Conservation (phyloP, 2,797 vertebrate genomes). For the Gambusia yucatana region DNA sequence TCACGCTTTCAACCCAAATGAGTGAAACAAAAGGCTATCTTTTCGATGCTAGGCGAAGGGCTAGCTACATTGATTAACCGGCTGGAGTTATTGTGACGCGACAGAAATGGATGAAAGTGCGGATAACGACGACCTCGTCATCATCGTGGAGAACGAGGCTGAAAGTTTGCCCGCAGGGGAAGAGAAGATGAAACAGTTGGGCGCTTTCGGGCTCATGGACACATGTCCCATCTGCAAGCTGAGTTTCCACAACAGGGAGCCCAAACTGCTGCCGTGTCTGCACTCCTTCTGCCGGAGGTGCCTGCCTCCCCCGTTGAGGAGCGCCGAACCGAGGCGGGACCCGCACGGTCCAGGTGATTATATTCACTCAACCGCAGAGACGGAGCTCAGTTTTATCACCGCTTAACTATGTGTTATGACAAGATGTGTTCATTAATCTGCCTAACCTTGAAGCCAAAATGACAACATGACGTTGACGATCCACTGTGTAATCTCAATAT, state of each 20-base stretch:
- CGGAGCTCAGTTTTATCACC: not conserved
- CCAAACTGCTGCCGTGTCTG: constrained; percentile 94
- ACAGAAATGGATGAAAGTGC: constrained; percentile 73
- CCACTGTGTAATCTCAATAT: not conserved
- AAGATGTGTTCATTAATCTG: not conserved
- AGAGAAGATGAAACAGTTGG: constrained; percentile 84
- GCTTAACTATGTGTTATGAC: not conserved
- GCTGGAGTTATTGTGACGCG: not conserved
- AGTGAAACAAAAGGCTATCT: not conserved
- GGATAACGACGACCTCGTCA: constrained; percentile 82
- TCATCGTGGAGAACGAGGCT: constrained; percentile 92
- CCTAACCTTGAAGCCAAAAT: not conserved
- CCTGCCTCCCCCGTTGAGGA: constrained; percentile 87
- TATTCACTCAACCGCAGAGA: constrained; percentile 39
- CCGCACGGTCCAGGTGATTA: constrained; percentile 65
- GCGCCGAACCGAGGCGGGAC: constrained; percentile 75
- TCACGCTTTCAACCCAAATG: not conserved
- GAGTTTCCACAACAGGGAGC: constrained; percentile 94
- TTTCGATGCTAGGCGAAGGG: constrained; percentile 39
- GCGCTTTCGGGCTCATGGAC: constrained; percentile 92
- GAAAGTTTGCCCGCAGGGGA: constrained; percentile 92
- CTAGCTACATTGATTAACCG: constrained; percentile 23
- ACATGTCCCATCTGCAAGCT: constrained; percentile 92
- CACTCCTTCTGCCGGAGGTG: constrained; percentile 96
- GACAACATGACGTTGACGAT: not conserved